Conservation (phyloP, 2,888 invertebrate genomes). For the Volucella zonaria region DNA sequence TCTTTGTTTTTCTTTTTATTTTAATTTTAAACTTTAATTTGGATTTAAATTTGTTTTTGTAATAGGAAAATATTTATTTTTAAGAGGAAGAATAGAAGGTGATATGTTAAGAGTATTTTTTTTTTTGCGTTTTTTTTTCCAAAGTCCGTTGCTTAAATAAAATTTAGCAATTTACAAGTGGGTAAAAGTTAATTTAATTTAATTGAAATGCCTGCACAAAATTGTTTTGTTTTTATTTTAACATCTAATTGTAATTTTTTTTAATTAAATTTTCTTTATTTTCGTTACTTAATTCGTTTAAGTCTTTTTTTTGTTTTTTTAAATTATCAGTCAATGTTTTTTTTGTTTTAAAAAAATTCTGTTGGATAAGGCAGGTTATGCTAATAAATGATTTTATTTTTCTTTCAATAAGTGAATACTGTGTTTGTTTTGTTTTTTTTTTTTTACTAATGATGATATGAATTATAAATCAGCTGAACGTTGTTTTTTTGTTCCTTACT, state of each 20-base stretch:
- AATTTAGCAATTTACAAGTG: constrained; percentile 15
- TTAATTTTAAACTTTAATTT: background rate
- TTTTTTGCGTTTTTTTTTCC: background rate
- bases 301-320: constrained; percentile 27
- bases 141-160: background rate
- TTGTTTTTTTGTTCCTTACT: constrained; percentile 22
- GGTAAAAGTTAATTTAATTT: constrained; percentile 12
- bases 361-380: constrained; percentile 60
- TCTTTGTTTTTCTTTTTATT: constrained; percentile 11
- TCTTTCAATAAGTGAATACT: background rate
- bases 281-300: constrained; percentile 46
- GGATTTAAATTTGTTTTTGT: background rate
- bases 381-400: constrained; percentile 25
- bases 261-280: constrained; percentile 44
- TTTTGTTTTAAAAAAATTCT: constrained; percentile 4
- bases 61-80: constrained; percentile 1
- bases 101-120: constrained; percentile 53
- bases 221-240: constrained; percentile 55
- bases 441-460: constrained; percentile 23
- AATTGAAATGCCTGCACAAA: constrained; percentile 57
- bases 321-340: constrained; percentile 66
- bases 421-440: background rate
- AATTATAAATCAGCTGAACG: constrained; percentile 20
- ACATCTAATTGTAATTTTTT: constrained; percentile 32
- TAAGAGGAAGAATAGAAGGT: constrained; percentile 17